These are phyloP conservation scores for Scyliorhinus canicula DNA, from an alignment of 2,797 vertebrate genomes.

Conservation along the genomic window DNA sequence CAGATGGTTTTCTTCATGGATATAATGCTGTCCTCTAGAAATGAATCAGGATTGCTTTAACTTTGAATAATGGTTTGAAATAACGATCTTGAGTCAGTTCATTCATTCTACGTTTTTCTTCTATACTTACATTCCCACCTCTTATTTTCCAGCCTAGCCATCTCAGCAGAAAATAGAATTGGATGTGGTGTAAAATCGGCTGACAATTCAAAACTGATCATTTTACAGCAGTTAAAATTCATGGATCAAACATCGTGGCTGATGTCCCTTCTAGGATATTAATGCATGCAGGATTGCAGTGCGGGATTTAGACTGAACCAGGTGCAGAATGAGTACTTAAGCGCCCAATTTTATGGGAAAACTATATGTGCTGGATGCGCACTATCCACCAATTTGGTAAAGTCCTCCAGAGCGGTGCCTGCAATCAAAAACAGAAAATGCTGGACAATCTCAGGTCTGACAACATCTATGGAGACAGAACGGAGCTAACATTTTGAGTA, in stretches of 20 bases:
- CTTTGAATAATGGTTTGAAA: not conserved
- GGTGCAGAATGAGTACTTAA: not conserved
- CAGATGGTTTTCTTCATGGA: not conserved
- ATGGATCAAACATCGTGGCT: not conserved
- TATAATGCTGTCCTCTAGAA: not conserved
- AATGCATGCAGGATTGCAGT: not conserved
- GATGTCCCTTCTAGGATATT: not conserved
- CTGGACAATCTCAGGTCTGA: too few relatives aligned
- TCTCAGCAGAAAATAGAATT: not conserved
- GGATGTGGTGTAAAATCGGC: not conserved
- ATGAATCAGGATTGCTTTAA: not conserved
- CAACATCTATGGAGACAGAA: too few relatives aligned
- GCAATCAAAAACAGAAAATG: too few relatives aligned
- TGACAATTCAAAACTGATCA: too few relatives aligned
- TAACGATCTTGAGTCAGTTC: not conserved
- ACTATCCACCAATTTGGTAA: not conserved
- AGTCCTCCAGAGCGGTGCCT: rapidly evolving
- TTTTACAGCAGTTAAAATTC: not conserved
- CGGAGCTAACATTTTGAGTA: too few relatives aligned
- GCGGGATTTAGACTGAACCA: not conserved
- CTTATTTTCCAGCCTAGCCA: not conserved
- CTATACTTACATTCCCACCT: not conserved
- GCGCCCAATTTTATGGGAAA: not conserved
- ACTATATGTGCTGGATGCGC: not conserved
- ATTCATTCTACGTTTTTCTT: not conserved